Conservation (phyloP, 2,888 invertebrate genomes). For the Mystacides longicornis region DNA sequence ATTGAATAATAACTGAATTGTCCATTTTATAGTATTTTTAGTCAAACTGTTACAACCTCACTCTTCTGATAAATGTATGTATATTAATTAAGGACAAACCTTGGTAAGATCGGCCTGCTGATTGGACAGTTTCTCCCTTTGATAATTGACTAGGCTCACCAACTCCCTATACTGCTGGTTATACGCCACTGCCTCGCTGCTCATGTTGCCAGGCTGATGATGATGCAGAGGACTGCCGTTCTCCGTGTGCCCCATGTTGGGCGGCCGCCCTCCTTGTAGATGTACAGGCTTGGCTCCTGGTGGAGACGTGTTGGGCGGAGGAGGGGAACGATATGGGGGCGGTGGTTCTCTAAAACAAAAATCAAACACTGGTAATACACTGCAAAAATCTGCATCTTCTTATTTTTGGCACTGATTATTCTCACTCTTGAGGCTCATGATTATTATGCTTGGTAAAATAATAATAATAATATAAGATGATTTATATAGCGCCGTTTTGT, state of each 20-base stretch:
- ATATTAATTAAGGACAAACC: too few species aligned
- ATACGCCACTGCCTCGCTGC: constrained; percentile 59
- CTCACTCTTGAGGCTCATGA: too few species aligned
- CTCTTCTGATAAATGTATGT: too few species aligned
- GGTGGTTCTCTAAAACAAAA: constrained; percentile 40
- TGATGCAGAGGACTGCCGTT: constrained; percentile 31
- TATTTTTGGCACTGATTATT: too few species aligned
- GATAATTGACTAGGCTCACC: constrained; percentile 81
- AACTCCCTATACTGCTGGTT: constrained; percentile 76
- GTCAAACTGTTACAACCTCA: too few species aligned
- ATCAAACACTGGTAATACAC: not conserved
- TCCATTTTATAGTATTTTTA: too few species aligned
- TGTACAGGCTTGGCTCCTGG: constrained; percentile 25
- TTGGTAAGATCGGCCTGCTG: constrained; percentile 89
- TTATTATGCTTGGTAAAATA: too few species aligned
- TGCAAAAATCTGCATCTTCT: too few species aligned
- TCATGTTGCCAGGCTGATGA: constrained; percentile 29
- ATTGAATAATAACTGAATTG: too few species aligned
- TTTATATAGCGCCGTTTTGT: too few species aligned
- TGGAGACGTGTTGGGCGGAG: constrained; percentile 37
- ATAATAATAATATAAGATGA: too few species aligned
- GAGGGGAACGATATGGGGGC: constrained; percentile 46
- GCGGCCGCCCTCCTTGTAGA: constrained; percentile 31
- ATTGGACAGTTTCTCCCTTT: constrained; percentile 79
- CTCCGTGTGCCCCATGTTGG: constrained; percentile 37